phyloP scores from a whole-genome alignment of 2,797 vertebrate species.

The Eremophila alpestris region DNA sequence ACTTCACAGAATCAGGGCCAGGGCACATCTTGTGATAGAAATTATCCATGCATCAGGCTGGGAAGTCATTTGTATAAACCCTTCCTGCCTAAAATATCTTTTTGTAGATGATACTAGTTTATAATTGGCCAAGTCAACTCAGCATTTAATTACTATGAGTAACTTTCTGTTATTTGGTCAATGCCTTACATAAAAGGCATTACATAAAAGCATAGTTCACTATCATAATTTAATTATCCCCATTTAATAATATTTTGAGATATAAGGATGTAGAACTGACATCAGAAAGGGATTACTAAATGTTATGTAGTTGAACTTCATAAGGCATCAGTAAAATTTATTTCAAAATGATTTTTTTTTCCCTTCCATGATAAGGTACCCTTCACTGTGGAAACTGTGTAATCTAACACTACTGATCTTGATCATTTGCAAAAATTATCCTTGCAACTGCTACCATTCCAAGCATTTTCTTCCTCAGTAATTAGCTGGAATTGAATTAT shows the following conservation, averaged over 20 bases:
- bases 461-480: not conserved
- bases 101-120: not conserved
- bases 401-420: not conserved
- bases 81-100: not conserved
- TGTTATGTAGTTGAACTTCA: not conserved
- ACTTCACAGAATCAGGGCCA: not conserved
- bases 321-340: not conserved
- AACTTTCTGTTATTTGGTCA: not conserved
- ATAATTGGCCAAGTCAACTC: not conserved
- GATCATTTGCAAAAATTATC: not conserved
- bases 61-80: not conserved
- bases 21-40: not conserved
- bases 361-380: not conserved
- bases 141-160: not conserved
- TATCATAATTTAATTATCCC: not conserved
- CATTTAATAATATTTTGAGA: not conserved
- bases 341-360: not conserved
- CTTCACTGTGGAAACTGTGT: not conserved
- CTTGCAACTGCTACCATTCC: not conserved
- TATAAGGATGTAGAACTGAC: not conserved
- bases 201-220: not conserved
- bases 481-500: not conserved
- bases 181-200: not conserved
- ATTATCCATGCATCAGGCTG: not conserved
- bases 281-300: not conserved